Evolutionary conservation across 2,888 invertebrate genomes (phyloP), one percentile per base, ranked within the genome.

Genomic region (Eupithecia pulchellata): DNA sequence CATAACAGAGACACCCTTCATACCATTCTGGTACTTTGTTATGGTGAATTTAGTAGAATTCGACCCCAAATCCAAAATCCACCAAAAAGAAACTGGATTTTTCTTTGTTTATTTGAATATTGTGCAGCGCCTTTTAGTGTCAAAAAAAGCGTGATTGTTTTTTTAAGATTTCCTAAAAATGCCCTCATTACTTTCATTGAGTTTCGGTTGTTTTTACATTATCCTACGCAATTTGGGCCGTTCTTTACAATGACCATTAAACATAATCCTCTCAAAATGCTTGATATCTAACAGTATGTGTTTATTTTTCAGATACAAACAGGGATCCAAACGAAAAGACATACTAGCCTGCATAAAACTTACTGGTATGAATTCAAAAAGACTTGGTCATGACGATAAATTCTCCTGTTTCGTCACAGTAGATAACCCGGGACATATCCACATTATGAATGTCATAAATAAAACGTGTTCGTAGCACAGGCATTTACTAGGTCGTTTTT

Each of bases 371-470:
- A 87, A 87, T 78, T 94, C 94, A 0, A 90, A 88, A 76, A 88
- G 86, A 25, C 77, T 94, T 4, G 86, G 89, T 67, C 87, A 89
- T 77, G 92, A 94, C 81, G 91, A 91, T 0, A 89, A 91, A 29
- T 96, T 96, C 86, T 91, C 93, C 0, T 94, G 95, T 65, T 96
- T 96, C 82, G 94, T 95, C 27, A 95, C 95, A 1, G 94, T 96
- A 9, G 96, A 96, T 86, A 92, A 95, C 77, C 92, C 95, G 14
- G 96, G 96, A 2, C 94, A 95, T 71, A 87, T 95, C 20, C 95
- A 96, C 80, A 93, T 95, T 60, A 95, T 96, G 94, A 95, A 95
- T 76, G 87, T 95, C 14, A 87, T 93, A 84, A 80, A 78, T 30
- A 65, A 82, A 14, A 9, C n/a, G 29, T 77, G 77, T 62, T 83